phyloP scores from a whole-genome alignment of 2,113 vertebrate species.

The Poeciliopsis occidentalis region DNA sequence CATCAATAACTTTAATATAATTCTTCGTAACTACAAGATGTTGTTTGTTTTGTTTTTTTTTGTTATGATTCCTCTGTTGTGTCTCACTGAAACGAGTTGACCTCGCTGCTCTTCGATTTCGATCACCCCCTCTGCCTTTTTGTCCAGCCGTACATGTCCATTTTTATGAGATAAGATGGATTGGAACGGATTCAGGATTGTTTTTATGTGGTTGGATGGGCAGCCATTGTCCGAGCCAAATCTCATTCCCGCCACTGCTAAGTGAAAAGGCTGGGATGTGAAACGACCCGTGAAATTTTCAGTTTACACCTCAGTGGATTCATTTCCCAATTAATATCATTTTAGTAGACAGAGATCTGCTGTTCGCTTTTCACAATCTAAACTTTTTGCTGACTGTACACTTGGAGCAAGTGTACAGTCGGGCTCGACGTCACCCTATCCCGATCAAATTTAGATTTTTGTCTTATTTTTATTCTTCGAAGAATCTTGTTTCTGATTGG shows the following conservation, averaged over 20 bases:
- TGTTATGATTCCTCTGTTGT: constrained; percentile 19
- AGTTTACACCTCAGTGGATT: constrained; percentile 8
- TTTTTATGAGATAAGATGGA: constrained; percentile 47
- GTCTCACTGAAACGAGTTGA: constrained; percentile 24
- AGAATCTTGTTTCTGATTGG: too few species aligned
- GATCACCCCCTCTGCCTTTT: constrained; percentile 18
- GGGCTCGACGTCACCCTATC: too few species aligned
- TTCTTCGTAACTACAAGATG: constrained; percentile 17
- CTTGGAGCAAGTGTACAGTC: not conserved
- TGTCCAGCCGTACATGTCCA: constrained; percentile 3
- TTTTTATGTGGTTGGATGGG: constrained; percentile 56
- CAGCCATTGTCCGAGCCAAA: constrained; percentile 22
- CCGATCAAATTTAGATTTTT: not conserved
- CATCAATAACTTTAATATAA: not conserved
- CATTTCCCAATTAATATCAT: constrained; percentile 23
- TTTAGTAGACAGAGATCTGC: constrained; percentile 7
- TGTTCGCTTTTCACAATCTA: constrained; percentile 5
- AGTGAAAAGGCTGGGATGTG: constrained; percentile 31
- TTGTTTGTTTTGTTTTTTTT: constrained; percentile 1
- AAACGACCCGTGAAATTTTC: constrained; percentile 52
- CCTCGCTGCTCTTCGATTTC: constrained; percentile 9
- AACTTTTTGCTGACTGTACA: constrained; percentile 7
- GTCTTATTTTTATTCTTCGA: too few species aligned
- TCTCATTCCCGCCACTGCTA: constrained; percentile 30
- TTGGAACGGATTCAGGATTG: constrained; percentile 53